A percentile compares a stretch with the other conserved stretches of the same genome.
These are phyloP conservation scores for Drosophila stalkeri DNA, from an alignment of 2,888 invertebrate genomes.

Conservation along the genomic window DNA sequence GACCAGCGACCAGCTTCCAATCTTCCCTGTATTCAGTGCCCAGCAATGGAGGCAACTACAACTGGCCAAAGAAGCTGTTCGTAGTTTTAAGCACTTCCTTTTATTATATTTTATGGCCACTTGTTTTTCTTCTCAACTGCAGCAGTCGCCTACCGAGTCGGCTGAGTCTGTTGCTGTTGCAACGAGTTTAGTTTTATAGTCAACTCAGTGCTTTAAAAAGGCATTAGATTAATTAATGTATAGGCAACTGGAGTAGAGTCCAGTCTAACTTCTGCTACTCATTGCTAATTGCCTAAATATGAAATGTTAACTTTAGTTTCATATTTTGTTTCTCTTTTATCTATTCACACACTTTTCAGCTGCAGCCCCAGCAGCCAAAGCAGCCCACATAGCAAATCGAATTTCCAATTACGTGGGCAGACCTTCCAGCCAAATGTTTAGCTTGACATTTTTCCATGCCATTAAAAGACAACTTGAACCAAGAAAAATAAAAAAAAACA, in stretches of 20 bases:
- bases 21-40: slow-evolving; percentile 14
- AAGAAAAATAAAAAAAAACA: slow-evolving; percentile 14
- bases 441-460: slow-evolving; percentile 75
- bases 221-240: slow-evolving; percentile 48
- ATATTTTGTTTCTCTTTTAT: neutral
- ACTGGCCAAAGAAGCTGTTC: slow-evolving; percentile 50
- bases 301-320: neutral
- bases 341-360: slow-evolving; percentile 1
- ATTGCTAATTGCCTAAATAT: slow-evolving; percentile 6
- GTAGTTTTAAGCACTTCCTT: slow-evolving; percentile 78
- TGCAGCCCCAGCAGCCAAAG: neutral
- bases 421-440: slow-evolving; percentile 39
- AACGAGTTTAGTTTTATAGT: slow-evolving; percentile 61
- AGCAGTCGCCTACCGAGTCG: slow-evolving; percentile 8
- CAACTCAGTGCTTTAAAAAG: slow-evolving; percentile 54
- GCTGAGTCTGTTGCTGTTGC: slow-evolving; percentile 27
- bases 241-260: slow-evolving; percentile 7
- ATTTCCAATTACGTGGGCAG: slow-evolving; percentile 24
- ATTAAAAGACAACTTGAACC: slow-evolving; percentile 64
- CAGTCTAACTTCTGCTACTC: slow-evolving; percentile 6
- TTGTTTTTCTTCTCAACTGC: slow-evolving; percentile 60
- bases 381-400: slow-evolving; percentile 24
- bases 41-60: slow-evolving; percentile 18
- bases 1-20: slow-evolving; percentile 1
- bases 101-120: slow-evolving; percentile 81